Conservation (phyloP, 2,888 invertebrate species). For the Patella depressa region DNA sequence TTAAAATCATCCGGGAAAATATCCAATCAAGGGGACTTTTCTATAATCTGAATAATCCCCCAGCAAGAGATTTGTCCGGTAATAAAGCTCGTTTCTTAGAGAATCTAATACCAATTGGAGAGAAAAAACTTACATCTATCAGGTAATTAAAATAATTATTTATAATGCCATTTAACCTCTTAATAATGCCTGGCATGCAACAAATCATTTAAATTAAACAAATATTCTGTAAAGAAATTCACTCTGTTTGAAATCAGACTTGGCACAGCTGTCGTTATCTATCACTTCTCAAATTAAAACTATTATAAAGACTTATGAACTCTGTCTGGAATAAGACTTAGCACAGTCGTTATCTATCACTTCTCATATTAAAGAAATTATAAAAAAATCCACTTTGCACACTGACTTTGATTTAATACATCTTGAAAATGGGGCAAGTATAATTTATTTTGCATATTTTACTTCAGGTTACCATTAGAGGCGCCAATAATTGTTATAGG, state of each 20-base stretch:
- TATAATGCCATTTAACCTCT: too few relatives aligned
- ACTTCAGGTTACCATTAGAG: conserved; percentile 61
- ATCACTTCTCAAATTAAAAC: neutral
- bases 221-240: too few relatives aligned
- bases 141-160: conserved; percentile 40
- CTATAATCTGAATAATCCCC: neutral
- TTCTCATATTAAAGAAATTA: neutral
- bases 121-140: conserved; percentile 56
- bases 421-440: too few relatives aligned
- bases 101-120: conserved; percentile 55
- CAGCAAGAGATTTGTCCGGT: neutral
- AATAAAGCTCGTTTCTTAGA: conserved; percentile 56
- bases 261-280: too few relatives aligned
- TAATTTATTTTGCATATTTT: neutral
- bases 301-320: neutral
- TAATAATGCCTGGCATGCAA: too few relatives aligned
- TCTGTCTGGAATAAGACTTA: too few relatives aligned
- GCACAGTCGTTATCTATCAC: neutral
- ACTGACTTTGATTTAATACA: too few relatives aligned
- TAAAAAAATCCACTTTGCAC: neutral
- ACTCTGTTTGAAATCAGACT: too few relatives aligned
- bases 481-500: conserved; percentile 70
- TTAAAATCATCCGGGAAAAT: conserved; percentile 52
- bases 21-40: conserved; percentile 13
- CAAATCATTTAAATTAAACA: too few relatives aligned